Base-by-base conservation (phyloP, 2,113 vertebrate species). In the Otolemur garnettii region DNA sequence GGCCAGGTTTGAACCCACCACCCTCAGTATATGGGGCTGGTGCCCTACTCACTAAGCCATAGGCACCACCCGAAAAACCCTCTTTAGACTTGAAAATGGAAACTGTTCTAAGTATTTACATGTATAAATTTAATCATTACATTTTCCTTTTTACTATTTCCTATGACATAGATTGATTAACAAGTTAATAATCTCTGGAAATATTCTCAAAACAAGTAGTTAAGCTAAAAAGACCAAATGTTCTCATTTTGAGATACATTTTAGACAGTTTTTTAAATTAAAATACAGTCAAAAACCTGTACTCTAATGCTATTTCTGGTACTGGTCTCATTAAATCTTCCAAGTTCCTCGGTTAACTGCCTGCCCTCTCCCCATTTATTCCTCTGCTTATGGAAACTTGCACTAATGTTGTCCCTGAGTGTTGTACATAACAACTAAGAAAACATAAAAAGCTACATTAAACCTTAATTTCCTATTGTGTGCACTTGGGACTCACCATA, bases 371-470 rank as follows among this genome's bases (percentile, higher is more conserved):
- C 33, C 17, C 7, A 0, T 53, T 80, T 68, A 77, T 45, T 62
- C 64, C 8, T 88, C 75, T 86, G 22, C 84, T 90, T 94, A 62
- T 45, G 45, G 57, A 57, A 91, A 82, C 53, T 90, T 90, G 9
- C 22, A n/a, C 55, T n/a, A 42, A 85, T n/a, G 1, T 91, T 91
- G 59, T 89, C 30, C 33, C 82, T 93, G 9, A 87, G 21, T 85
- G 17, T 55, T 64, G 24, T 18, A 1, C n/a, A 55, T 91, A 91
- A 60, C 68, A 94, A 90, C 81, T 57, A 93, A 80, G 53, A 88
- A 91, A 96, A 94, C 19, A 80, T 75, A 91, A 94, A 94, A 93
- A 88, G 81, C 77, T 69, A 77, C 42, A 53, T 93, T 80, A 91
- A 82, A 72, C 22, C 55, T 90, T 91, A 85, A 94, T 94, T 95